These are phyloP conservation scores for human DNA, from an alignment of 2,113 vertebrate species.

Conservation along the genomic window DNA sequence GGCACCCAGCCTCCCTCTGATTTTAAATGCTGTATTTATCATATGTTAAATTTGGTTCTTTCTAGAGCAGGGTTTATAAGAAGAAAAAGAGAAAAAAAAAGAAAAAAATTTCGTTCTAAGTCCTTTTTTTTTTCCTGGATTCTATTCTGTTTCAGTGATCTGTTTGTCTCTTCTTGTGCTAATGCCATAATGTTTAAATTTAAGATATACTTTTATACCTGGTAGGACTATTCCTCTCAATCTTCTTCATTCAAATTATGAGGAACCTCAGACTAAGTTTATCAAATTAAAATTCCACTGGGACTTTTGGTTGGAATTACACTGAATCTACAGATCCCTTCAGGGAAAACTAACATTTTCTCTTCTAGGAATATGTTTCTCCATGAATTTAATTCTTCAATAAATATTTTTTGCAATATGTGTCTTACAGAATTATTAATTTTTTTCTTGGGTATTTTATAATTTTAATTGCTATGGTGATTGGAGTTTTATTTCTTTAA, in stretches of 20 bases:
- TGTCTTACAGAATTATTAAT: conserved; percentile 3
- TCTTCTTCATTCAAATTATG: conserved; percentile 49
- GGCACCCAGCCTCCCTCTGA: background rate
- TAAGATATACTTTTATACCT: background rate
- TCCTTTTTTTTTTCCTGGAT: background rate
- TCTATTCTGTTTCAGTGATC: background rate
- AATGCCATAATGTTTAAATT: background rate
- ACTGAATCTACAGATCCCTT: background rate
- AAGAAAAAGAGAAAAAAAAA: no score
- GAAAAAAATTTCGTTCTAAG: background rate
- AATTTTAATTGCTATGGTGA: conserved; percentile 3
- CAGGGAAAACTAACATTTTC: background rate
- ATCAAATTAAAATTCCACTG: conserved; percentile 39
- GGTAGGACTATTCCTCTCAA: background rate
- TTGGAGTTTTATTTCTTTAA: conserved; percentile 31
- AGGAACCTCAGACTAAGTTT: background rate
- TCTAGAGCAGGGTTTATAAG: no score
- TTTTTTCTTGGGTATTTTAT: conserved; percentile 18
- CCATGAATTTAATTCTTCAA: background rate
- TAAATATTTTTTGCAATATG: background rate
- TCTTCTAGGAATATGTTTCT: conserved; percentile 3
- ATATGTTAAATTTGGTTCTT: background rate
- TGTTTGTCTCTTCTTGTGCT: background rate
- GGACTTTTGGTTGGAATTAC: conserved; percentile 27
- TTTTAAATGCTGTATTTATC: conserved; percentile 3